Evolutionary conservation across 1,140 invertebrate species (phyloP).

Genomic region (Apis mellifera): DNA sequence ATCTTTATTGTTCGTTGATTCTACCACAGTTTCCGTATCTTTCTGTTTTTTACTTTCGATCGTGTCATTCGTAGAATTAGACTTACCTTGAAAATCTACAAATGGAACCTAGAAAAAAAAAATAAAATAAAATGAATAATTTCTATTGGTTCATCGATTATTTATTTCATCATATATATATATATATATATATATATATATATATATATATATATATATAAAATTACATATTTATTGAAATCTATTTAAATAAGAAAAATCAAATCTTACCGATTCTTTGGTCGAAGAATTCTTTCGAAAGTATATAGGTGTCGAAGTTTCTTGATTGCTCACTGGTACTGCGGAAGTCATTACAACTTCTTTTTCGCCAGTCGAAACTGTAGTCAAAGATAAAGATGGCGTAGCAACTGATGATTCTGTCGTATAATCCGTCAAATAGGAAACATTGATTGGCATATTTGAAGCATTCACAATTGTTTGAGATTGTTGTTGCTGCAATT

Average conservation of each 20-base stretch:
- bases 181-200: too few species aligned
- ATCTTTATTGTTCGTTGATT: neutral
- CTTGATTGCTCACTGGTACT: neutral
- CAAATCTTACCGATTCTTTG: constrained; percentile 9
- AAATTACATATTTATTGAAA: neutral
- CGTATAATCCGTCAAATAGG: constrained; percentile 49
- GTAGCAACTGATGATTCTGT: constrained; percentile 38
- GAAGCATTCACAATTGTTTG: neutral
- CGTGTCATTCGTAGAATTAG: constrained; percentile 45
- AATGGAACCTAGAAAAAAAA: neutral
- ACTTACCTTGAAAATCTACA: neutral
- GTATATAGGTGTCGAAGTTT: constrained; percentile 23
- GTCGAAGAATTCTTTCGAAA: constrained; percentile 52
- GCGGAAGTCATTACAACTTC: neutral
- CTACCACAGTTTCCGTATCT: neutral
- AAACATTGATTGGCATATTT: constrained; percentile 22
- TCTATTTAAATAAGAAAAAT: neutral
- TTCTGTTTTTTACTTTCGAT: constrained; percentile 22
- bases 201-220: too few species aligned
- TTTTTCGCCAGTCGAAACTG: neutral
- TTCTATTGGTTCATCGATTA: neutral
- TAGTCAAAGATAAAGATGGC: neutral
- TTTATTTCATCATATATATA: too few species aligned
- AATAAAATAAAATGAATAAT: neutral
- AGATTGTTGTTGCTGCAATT: neutral